phyloP scores from a whole-genome alignment of 53 echinoderm and acorn worm genomes.

The Antedon mediterranea region DNA sequence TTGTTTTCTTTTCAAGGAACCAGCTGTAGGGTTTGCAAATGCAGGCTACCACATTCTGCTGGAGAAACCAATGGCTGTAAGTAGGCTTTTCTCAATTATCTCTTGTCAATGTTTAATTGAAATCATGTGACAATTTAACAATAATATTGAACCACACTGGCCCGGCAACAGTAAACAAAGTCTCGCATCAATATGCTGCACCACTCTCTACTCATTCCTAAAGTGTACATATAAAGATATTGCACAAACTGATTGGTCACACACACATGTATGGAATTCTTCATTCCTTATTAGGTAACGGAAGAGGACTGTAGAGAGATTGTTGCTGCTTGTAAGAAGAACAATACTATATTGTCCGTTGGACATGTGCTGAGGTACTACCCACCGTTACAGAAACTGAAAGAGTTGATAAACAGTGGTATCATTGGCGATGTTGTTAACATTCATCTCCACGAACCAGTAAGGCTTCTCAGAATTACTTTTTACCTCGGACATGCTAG shows the following conservation, averaged over 20 bases:
- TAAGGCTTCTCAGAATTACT: too few species aligned
- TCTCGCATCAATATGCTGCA: too few species aligned
- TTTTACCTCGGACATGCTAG: too few species aligned
- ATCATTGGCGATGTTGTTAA: constrained; percentile 76
- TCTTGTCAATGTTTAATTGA: too few species aligned
- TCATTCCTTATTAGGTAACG: constrained; percentile 34
- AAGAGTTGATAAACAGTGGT: constrained; percentile 58
- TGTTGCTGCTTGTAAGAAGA: constrained; percentile 30
- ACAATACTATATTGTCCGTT: constrained; percentile 60
- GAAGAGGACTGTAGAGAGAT: constrained; percentile 75
- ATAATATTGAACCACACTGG: too few species aligned
- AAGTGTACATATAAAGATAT: too few species aligned
- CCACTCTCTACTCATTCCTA: background rate
- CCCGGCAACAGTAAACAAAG: too few species aligned
- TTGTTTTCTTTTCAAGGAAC: constrained; percentile 28
- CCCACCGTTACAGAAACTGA: constrained; percentile 54
- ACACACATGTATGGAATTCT: too few species aligned
- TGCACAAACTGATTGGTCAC: too few species aligned
- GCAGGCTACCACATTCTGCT: constrained; percentile 80
- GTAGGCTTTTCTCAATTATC: too few species aligned
- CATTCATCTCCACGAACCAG: constrained; percentile 74
- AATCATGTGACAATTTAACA: too few species aligned
- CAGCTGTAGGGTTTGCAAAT: constrained; percentile 59
- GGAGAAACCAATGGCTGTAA: constrained; percentile 97
- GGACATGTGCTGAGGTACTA: constrained; percentile 63